Evolutionary conservation across 2,888 invertebrate genomes (phyloP).

Genomic region (Leptarthrus brevirostris): DNA sequence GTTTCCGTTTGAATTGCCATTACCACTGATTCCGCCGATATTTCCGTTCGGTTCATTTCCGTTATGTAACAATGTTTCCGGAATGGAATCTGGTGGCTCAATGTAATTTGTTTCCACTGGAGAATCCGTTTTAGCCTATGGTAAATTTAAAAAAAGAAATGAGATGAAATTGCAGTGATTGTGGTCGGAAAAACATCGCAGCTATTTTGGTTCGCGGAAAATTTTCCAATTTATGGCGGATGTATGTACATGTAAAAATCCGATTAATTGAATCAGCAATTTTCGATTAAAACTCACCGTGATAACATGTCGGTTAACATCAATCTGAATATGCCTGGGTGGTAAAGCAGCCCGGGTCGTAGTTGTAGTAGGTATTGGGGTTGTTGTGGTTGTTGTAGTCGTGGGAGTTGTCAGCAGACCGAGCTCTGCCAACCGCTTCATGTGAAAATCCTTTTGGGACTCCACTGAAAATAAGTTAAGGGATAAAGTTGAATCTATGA

Average conservation of each 20-base stretch:
- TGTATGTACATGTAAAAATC: neutral
- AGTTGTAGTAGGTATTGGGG: constrained; percentile 65
- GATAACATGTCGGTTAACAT: constrained; percentile 56
- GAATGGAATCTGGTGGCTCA: constrained; percentile 65
- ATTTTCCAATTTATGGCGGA: neutral
- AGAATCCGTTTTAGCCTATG: constrained; percentile 55
- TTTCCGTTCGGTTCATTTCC: constrained; percentile 67
- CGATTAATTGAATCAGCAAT: constrained; percentile 4
- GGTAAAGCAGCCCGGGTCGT: constrained; percentile 63
- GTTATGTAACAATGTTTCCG: constrained; percentile 62
- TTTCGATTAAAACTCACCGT: constrained; percentile 22
- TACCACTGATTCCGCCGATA: constrained; percentile 59
- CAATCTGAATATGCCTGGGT: constrained; percentile 55
- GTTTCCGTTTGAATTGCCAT: constrained; percentile 57
- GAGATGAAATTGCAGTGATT: neutral
- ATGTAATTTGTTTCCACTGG: constrained; percentile 67
- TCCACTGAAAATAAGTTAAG: constrained; percentile 72
- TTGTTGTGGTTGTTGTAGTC: constrained; percentile 68
- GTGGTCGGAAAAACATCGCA: neutral
- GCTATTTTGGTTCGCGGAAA: neutral
- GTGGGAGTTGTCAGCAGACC: constrained; percentile 68
- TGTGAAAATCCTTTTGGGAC: constrained; percentile 88
- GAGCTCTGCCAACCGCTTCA: constrained; percentile 70
- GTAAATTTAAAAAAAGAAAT: neutral
- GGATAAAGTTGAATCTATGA: neutral